Evolutionary conservation across 2,888 invertebrate genomes (phyloP), one percentile per base, ranked within the genome.

Genomic region (Dexiosoma caninum): DNA sequence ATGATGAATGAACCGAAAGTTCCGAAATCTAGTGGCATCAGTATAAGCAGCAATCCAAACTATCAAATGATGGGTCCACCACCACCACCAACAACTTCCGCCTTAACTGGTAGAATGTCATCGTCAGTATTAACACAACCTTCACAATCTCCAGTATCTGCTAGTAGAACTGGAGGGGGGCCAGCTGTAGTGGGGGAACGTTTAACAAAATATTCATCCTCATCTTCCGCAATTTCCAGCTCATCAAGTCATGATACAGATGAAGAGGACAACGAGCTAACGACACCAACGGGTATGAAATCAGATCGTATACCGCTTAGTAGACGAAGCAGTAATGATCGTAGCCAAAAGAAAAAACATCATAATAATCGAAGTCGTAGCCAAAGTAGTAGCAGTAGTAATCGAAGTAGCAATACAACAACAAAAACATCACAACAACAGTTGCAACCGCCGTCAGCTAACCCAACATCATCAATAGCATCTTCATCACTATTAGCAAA

Each of bases 271-370:
- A 69, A 78, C 16, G 85, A 86, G 53, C 79, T 57, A 44, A 62
- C 75, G 62, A 85, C 84, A 4, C 84, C 83, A 37, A 87, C 85
- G 40, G 84, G 87, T 76, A 88, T 88, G 2, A 86, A 88, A 83
- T 85, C 87, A 84, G 88, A 87, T 78, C 85, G 86, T 4, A 86
- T 88, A 78, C 86, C 86, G 10, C 80, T 86, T 14, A 86, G 85
- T 55, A 83, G 86, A 0, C 83, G 59, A 64, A 85, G 75, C 59
- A 86, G 85, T 82, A 84, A 67, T 49, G 74, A 79, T 64, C 72
- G 76, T 44, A 78, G 19, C 62, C 74, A 79, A 67, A 71, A 82
- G 57, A 76, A 46, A 69, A 74, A 69, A 55, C 66, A 32, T 23
- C 23, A 32, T 35, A 77, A 75, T 30, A 71, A 71, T 62, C 82